Evolutionary conservation across 1,140 invertebrate species (phyloP).

Genomic region (Nomia melanderi): DNA sequence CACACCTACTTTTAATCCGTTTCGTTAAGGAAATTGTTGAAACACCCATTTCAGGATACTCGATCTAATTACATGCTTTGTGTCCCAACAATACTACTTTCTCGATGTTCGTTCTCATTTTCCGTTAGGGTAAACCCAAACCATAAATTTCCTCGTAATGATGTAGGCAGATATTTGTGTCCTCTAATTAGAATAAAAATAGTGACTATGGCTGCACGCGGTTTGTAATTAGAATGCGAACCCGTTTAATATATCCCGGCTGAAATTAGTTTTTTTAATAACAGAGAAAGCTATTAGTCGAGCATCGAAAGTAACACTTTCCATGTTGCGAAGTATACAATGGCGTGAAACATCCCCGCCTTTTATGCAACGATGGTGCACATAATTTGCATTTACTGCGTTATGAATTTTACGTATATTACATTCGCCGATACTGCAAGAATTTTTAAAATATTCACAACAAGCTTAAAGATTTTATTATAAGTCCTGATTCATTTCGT

Average conservation of each 20-base stretch:
- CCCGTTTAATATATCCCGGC: background rate
- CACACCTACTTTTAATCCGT: background rate
- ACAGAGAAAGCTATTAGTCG: background rate
- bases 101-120: background rate
- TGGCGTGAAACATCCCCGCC: background rate
- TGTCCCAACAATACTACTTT: background rate
- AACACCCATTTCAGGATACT: background rate
- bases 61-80: background rate
- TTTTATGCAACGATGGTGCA: background rate
- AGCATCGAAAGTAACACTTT: background rate
- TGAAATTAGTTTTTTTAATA: constrained; percentile 1
- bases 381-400: background rate
- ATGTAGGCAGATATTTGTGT: background rate
- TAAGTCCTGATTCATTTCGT: too few relatives aligned
- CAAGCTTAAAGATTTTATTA: too few relatives aligned
- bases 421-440: too few relatives aligned
- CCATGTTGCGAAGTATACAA: too few relatives aligned
- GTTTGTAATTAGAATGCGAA: constrained; percentile 14
- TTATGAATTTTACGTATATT: too few relatives aligned
- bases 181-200: constrained; percentile 31
- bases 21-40: background rate
- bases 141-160: constrained; percentile 13
- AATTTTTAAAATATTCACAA: too few relatives aligned
- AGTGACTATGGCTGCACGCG: background rate
- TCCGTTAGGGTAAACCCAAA: background rate